Percentiles rank a stretch among this genome's conserved stretches.
These are phyloP conservation scores for Artibeus lituratus DNA, from an alignment of 2,797 vertebrate genomes.

Conservation along the genomic window DNA sequence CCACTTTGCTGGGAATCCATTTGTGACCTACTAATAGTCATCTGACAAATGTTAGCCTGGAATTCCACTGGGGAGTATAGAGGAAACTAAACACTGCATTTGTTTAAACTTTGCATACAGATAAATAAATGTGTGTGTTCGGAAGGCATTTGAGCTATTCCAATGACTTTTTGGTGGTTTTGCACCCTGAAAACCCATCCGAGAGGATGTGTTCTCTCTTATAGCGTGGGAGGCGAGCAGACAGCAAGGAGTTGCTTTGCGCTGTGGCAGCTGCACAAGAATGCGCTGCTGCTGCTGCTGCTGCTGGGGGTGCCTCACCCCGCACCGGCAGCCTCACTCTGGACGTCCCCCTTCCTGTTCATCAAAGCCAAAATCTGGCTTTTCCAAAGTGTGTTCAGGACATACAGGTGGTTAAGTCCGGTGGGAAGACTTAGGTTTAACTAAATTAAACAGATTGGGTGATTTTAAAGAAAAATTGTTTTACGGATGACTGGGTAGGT, in stretches of 20 bases:
- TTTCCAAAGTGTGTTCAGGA: background rate
- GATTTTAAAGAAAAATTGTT: background rate
- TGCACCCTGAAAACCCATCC: background rate
- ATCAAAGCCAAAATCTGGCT: background rate
- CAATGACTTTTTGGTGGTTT: background rate
- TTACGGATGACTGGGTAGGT: background rate
- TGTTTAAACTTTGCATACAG: background rate
- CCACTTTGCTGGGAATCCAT: conserved; percentile 14
- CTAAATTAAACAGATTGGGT: background rate
- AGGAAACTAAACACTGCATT: conserved; percentile 10
- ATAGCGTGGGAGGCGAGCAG: background rate
- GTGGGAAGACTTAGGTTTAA: background rate
- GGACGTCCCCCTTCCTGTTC: background rate
- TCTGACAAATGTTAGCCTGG: conserved; percentile 30
- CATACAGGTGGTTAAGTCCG: background rate
- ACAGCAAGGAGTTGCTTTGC: background rate
- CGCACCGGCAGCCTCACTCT: background rate
- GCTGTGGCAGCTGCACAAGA: rapidly evolving
- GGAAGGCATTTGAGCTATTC: background rate
- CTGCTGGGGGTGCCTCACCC: background rate
- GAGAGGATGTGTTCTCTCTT: background rate
- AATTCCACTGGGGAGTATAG: conserved; percentile 2
- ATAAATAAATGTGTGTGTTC: background rate
- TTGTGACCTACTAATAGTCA: conserved; percentile 28
- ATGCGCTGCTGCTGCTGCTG: rapidly evolving